phyloP scores from a whole-genome alignment of 1,140 invertebrate species.

The Holotrichia oblita region DNA sequence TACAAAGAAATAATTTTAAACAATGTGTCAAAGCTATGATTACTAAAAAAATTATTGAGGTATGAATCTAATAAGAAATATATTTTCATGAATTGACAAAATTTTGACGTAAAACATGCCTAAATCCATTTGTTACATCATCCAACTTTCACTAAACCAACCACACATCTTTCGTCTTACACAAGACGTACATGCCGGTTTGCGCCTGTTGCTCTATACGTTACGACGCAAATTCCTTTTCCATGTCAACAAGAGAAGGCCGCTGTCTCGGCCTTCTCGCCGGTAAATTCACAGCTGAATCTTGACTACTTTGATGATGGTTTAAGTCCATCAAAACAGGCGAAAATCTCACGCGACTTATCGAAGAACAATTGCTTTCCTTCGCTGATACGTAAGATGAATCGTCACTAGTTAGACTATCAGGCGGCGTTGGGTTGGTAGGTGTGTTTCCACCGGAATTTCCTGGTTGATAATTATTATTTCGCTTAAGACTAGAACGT shows the following conservation, averaged over 20 bases:
- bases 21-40: too few relatives aligned
- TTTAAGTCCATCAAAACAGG: conserved; percentile 67
- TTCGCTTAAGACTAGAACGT: conserved; percentile 79
- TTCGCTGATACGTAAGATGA: conserved; percentile 85
- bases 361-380: conserved; percentile 69
- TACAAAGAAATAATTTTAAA: too few relatives aligned
- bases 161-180: conserved; percentile 15
- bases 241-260: conserved; percentile 66
- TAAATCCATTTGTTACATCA: not conserved
- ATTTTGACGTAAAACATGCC: too few relatives aligned
- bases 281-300: conserved; percentile 71
- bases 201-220: conserved; percentile 31
- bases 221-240: conserved; percentile 69
- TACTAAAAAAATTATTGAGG: too few relatives aligned
- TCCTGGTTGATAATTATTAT: conserved; percentile 66
- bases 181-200: conserved; percentile 6
- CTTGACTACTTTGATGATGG: conserved; percentile 71
- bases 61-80: too few relatives aligned
- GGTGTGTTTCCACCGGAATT: conserved; percentile 77
- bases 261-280: conserved; percentile 63
- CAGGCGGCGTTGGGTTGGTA: conserved; percentile 85
- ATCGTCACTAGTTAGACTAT: conserved; percentile 84
- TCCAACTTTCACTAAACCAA: not conserved
- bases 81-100: too few relatives aligned
- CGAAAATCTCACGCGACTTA: conserved; percentile 81